phyloP scores from a whole-genome alignment of 2,113 vertebrate genomes.

The Podarcis cretensis region DNA sequence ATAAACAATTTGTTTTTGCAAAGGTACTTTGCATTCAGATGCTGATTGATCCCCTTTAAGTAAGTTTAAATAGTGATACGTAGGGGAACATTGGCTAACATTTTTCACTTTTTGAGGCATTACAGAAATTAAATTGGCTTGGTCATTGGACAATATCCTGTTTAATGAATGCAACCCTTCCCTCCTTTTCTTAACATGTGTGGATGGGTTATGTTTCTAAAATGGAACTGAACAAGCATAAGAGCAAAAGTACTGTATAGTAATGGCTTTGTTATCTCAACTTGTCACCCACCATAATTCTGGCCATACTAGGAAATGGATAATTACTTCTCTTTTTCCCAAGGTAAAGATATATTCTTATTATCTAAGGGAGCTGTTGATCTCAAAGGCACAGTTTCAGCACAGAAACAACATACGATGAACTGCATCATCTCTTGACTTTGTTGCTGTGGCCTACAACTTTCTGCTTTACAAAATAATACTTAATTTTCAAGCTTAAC shows the following conservation, averaged over 20 bases:
- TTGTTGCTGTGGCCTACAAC: not conserved
- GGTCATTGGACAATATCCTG: not conserved
- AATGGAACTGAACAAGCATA: not conserved
- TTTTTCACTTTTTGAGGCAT: no score
- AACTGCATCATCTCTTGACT: not conserved
- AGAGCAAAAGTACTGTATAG: no score
- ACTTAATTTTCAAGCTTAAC: not conserved
- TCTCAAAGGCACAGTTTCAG: not conserved
- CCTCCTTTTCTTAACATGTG: not conserved
- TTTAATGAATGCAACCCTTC: no score
- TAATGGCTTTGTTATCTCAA: not conserved
- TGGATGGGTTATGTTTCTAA: not conserved
- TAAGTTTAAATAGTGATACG: not conserved
- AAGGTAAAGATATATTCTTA: not conserved
- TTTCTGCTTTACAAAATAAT: not conserved
- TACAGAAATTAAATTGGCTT: not conserved
- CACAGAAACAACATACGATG: not conserved
- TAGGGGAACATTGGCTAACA: not conserved
- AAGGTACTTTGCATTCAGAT: not conserved
- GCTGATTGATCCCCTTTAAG: not conserved
- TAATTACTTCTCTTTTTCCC: not conserved
- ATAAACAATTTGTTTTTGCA: not conserved
- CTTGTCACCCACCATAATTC: not conserved
- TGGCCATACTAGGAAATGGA: not conserved
- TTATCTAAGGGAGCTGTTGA: not conserved